Conservation (phyloP, 2,113 vertebrate genomes). For the Tachysurus fulvidraco region DNA sequence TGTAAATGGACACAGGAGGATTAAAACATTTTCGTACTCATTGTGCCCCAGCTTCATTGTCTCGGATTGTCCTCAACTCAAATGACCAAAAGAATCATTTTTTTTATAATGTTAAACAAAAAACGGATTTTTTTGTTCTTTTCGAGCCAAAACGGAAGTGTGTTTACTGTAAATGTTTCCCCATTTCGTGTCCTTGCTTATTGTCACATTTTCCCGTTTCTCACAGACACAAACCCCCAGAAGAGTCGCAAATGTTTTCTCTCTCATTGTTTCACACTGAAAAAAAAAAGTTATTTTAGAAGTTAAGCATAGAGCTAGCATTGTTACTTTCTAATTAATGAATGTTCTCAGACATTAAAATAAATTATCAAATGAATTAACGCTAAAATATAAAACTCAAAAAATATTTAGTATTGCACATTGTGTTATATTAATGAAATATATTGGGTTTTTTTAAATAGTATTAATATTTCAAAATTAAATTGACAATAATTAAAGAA, state of each 20-base stretch:
- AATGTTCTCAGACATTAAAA: too few species aligned
- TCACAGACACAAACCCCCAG: constrained; percentile 37
- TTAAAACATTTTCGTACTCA: constrained; percentile 59
- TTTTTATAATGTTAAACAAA: constrained; percentile 63
- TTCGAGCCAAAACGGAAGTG: constrained; percentile 71
- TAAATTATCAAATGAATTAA: background rate
- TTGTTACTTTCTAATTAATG: background rate
- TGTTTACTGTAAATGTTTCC: constrained; percentile 53
- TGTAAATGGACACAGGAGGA: constrained; percentile 55
- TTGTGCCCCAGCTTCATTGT: constrained; percentile 73
- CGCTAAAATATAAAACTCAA: background rate
- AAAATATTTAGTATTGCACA: background rate
- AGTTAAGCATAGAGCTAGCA: background rate
- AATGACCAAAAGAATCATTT: constrained; percentile 67
- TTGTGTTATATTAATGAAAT: background rate
- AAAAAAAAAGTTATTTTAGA: background rate
- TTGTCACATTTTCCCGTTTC: constrained; percentile 46
- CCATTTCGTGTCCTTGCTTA: constrained; percentile 41
- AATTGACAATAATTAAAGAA: background rate
- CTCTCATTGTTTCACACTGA: constrained; percentile 22
- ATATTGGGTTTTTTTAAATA: background rate
- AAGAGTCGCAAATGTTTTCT: constrained; percentile 37
- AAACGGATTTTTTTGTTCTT: constrained; percentile 54
- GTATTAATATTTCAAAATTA: background rate
- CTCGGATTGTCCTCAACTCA: constrained; percentile 63